phyloP scores from a whole-genome alignment of 1,140 invertebrate genomes.

The Vanessa atalanta region DNA sequence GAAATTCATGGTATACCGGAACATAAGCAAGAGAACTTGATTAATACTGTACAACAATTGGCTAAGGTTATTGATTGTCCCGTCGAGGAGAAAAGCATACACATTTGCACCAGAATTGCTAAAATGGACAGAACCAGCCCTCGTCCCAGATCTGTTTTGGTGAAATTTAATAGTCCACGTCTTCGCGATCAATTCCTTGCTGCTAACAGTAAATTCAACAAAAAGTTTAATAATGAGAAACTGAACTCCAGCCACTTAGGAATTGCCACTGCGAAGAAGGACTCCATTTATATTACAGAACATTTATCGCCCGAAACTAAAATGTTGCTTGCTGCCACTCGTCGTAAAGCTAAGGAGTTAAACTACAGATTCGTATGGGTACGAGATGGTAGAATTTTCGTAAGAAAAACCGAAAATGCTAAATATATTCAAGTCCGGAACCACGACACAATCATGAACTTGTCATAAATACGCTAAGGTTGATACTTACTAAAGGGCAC shows the following conservation, averaged over 20 bases:
- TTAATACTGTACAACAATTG: conserved; percentile 8
- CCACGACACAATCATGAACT: conserved; percentile 5
- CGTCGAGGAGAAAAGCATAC: conserved; percentile 1
- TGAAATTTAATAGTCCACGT: no score
- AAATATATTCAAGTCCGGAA: background rate
- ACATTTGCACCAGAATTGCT: no score
- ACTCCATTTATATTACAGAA: background rate
- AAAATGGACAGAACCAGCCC: no score
- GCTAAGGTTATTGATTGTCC: conserved; percentile 10
- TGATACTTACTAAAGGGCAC: background rate
- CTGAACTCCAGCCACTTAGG: background rate
- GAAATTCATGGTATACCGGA: conserved; percentile 3
- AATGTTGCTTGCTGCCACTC: conserved; percentile 5
- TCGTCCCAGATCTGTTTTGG: no score
- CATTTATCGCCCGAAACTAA: conserved; percentile 2
- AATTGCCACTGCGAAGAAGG: background rate
- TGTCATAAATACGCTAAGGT: conserved; percentile 1
- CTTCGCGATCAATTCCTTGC: no score
- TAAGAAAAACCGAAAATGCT: conserved; percentile 4
- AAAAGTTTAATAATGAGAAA: background rate
- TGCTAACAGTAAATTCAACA: conserved; percentile 3
- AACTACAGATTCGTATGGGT: conserved; percentile 1
- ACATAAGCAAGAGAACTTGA: conserved; percentile 11
- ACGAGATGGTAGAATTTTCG: conserved; percentile 3
- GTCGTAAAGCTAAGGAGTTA: conserved; percentile 3